Base-by-base conservation (phyloP, 2,113 vertebrate species). In the Protomyctophum bolini region DNA sequence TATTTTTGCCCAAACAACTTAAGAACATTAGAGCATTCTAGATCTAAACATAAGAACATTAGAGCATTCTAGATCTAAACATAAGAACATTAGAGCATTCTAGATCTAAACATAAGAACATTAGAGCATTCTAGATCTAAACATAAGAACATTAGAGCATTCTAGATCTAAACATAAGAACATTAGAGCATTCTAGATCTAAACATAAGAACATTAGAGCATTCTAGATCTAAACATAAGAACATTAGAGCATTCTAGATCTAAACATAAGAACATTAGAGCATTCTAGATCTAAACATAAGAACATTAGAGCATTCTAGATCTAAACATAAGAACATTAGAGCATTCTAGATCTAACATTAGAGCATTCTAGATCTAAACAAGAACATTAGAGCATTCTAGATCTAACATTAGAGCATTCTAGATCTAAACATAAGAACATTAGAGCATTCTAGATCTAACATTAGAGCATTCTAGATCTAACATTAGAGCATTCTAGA, bases 1-100 rank as follows among this genome's bases (percentile, higher is more conserved):
- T 51, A 71, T 79, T 86, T 86, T 66, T 29, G 9, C 57, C 33
- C 33, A 14, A n/a, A n/a, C n/a, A n/a, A n/a, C n/a, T n/a, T 69
- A 6, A 70, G 60, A 77, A 29, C 29, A 33, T 21, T 61, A 52
- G 21, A 52, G 21, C 21, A 21, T 21, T 21, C 21, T 21, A 21
- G 21, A 58, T 68, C 15, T 21, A 21, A 56, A 49, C n/a, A n/a
- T 69, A 6, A 70, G 60, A 77, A 29, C 29, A 33, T 21, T 61
- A 52, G n/a, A n/a, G 21, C 21, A 21, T 21, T 21, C 21, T 21
- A 21, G 21, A n/a, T n/a, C n/a, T n/a, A n/a, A n/a, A n/a, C n/a
- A n/a, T 69, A 6, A 70, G 60, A 77, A 29, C 29, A 33, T 21
- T 61, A 52, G n/a, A n/a, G 21, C 21, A 21, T 21, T 21, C 21